Evolutionary conservation across 2,888 invertebrate genomes (phyloP), one percentile per base, ranked within the genome.

Genomic region (Caradrina clavipalpis): DNA sequence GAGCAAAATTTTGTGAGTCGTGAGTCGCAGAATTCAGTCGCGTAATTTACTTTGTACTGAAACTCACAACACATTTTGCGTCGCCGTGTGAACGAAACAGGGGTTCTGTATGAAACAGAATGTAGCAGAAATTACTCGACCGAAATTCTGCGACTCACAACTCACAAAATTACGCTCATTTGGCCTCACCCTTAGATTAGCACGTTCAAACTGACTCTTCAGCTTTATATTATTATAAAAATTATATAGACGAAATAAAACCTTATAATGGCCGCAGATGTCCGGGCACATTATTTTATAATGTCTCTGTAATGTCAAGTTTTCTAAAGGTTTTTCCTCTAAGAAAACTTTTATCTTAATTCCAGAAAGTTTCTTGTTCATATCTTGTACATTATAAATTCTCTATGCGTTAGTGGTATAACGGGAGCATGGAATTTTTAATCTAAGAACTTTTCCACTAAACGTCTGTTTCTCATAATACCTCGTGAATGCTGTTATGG

Each of bases 391-490:
- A 87, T 90, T 89, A 90, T 85, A 86, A 87, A 90, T 90, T 90
- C 88, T 80, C 69, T 74, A 69, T 78, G 83, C 87, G 87, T 88
- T 85, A 83, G 79, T 85, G 83, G 78, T 81, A 83, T 81, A 72
- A 78, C 83, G 80, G 80, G 76, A 82, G 83, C 74, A 79, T 86
- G 88, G 90, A 91, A 91, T 91, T 89, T 91, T 91, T 91, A 91
- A 91, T 91, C 87, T 90, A 78, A 83, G 82, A 88, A 88, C 80
- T 84, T 86, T 83, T 69, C 74, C 66, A 76, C 75, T 66, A 78
- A 86, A 85, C 77, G 79, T 78, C 69, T 81, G 79, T 82, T 73
- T 69, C 62, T 75, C 67, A 77, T 78, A 78, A 62, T 60, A 56
- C 60, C 57, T 65, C 42, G 51, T 59, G 63, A 64, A 76, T 63